Conservation (phyloP, 1,140 invertebrate species). For the Dufourea novaeangliae region DNA sequence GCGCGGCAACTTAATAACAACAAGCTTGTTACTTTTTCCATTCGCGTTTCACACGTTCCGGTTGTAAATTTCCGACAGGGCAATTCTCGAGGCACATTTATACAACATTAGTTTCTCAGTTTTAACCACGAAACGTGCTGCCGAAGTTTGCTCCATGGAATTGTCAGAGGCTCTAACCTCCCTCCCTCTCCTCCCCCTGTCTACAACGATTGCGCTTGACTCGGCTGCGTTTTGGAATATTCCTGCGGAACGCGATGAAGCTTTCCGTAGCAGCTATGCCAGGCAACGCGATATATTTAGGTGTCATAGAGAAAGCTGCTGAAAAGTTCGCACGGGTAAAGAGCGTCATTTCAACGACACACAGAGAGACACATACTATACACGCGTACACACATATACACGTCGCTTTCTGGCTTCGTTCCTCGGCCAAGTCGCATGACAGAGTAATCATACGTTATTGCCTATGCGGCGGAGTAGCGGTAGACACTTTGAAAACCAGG, state of each 20-base stretch:
- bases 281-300: slow-evolving; percentile 1
- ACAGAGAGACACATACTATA: too few relatives aligned
- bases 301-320: neutral
- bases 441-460: slow-evolving; percentile 23
- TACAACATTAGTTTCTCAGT: neutral
- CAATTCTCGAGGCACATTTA: neutral
- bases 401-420: neutral
- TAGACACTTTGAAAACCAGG: slow-evolving; percentile 57
- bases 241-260: neutral
- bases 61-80: neutral
- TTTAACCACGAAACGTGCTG: neutral
- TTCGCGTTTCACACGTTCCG: too few relatives aligned
- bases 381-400: too few relatives aligned
- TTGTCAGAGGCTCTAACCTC: too few relatives aligned
- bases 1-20: too few relatives aligned
- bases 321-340: slow-evolving; percentile 16
- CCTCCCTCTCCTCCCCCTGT: too few relatives aligned
- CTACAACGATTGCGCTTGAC: neutral
- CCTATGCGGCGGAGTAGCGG: slow-evolving; percentile 34
- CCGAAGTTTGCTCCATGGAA: neutral
- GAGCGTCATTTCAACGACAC: neutral
- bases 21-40: too few relatives aligned
- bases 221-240: neutral
- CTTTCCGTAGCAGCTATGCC: neutral
- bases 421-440: slow-evolving; percentile 7